These are phyloP conservation scores for Vanessa tameamea DNA, from an alignment of 1,140 invertebrate genomes.

Conservation along the genomic window DNA sequence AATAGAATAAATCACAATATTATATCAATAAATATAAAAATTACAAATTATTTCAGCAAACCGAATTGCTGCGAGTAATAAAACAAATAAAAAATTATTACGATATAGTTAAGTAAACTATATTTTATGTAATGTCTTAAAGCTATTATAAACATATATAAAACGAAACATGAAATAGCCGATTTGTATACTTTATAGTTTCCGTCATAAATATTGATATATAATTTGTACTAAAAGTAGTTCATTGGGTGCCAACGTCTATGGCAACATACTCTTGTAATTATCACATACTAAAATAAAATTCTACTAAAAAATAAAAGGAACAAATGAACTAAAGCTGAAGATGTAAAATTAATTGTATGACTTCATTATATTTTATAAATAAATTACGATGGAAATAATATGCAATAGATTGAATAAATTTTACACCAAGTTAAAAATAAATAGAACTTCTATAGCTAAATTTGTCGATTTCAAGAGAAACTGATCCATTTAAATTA, in stretches of 20 bases:
- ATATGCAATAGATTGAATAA: no score
- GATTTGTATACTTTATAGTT: constrained; percentile 4
- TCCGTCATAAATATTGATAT: constrained; percentile 1
- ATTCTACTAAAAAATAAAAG: not conserved
- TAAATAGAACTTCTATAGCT: no score
- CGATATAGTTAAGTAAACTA: no score
- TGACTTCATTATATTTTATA: no score
- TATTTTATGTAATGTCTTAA: no score
- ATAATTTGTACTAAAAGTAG: not conserved
- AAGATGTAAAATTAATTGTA: no score
- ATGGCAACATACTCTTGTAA: not conserved
- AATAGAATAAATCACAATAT: not conserved
- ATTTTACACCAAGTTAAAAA: no score
- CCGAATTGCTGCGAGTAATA: no score
- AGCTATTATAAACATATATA: not conserved
- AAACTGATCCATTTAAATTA: not conserved
- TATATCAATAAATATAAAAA: not conserved
- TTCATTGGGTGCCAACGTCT: not conserved
- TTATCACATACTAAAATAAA: not conserved
- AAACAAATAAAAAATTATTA: not conserved
- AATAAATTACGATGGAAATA: no score
- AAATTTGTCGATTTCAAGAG: not conserved
- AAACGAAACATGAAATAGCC: not conserved
- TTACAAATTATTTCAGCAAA: not conserved
- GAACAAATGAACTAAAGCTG: not conserved